phyloP scores from a whole-genome alignment of 2,113 vertebrate species.

The Heloderma charlesbogerti region DNA sequence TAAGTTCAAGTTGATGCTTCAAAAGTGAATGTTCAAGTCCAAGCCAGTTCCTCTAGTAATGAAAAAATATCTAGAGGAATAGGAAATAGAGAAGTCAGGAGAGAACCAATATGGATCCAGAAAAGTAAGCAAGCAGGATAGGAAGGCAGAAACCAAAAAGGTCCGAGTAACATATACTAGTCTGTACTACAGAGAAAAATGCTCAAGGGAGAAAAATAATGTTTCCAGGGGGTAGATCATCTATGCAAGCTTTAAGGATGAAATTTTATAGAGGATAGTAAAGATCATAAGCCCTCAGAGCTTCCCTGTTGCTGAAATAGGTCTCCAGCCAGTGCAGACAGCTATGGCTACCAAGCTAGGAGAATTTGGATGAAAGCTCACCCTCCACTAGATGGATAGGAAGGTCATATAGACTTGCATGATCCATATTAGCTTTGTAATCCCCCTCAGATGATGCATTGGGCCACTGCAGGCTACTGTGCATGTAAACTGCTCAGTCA shows the following conservation, averaged over 20 bases:
- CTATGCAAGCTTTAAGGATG: neutral
- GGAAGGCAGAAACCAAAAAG: neutral
- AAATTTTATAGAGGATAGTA: neutral
- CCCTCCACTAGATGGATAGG: neutral
- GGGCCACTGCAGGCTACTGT: neutral
- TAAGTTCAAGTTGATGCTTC: neutral
- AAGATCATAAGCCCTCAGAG: neutral
- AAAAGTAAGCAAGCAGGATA: neutral
- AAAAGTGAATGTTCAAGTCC: neutral
- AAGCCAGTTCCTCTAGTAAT: neutral
- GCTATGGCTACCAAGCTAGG: neutral
- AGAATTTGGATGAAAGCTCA: neutral
- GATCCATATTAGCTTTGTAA: neutral
- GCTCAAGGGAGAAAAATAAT: neutral
- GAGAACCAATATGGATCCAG: neutral
- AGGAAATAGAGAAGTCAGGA: neutral
- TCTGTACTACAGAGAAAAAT: neutral
- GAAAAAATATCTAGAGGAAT: neutral
- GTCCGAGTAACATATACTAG: neutral
- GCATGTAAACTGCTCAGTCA: neutral
- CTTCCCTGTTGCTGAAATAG: neutral
- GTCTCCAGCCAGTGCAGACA: too few relatives aligned
- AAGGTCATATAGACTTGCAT: neutral
- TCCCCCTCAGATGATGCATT: neutral
- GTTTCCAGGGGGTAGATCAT: neutral